A percentile compares a stretch with the other conserved stretches of the same genome.
These are phyloP conservation scores for Lepidothrix coronata DNA, from an alignment of 2,113 vertebrate species.

Conservation along the genomic window DNA sequence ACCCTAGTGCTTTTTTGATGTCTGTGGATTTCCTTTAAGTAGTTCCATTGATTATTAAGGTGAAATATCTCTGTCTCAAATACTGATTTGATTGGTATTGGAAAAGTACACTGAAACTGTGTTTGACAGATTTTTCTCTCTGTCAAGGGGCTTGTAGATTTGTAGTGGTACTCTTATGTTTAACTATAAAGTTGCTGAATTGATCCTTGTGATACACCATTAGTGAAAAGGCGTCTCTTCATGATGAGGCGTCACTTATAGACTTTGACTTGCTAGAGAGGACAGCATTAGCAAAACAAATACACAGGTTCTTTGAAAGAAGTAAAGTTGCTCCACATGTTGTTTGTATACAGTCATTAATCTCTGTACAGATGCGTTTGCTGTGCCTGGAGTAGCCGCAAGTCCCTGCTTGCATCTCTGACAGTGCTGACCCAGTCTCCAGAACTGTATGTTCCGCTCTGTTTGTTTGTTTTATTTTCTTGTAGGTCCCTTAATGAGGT, in stretches of 20 bases:
- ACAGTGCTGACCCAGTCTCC: neutral
- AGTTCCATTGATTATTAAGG: neutral
- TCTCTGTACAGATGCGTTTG: neutral
- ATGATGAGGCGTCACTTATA: neutral
- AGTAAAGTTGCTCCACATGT: neutral
- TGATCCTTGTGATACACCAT: neutral
- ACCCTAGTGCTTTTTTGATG: neutral
- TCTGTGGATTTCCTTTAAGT: neutral
- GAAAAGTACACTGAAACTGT: neutral
- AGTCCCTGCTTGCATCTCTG: neutral
- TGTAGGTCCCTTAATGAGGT: neutral
- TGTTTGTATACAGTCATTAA: neutral
- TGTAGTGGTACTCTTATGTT: accelerated
- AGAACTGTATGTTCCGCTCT: neutral
- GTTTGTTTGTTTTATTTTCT: neutral
- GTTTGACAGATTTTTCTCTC: neutral
- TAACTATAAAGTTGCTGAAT: neutral
- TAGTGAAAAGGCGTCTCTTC: neutral
- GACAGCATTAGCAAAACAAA: neutral
- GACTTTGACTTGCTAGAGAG: neutral
- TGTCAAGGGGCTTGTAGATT: neutral
- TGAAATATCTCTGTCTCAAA: neutral
- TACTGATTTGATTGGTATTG: neutral
- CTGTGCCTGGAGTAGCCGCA: neutral
- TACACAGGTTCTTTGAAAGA: neutral